Evolutionary conservation across 2,888 invertebrate genomes (phyloP), one percentile per base, ranked within the genome.

Genomic region (Lacanobia oleracea): DNA sequence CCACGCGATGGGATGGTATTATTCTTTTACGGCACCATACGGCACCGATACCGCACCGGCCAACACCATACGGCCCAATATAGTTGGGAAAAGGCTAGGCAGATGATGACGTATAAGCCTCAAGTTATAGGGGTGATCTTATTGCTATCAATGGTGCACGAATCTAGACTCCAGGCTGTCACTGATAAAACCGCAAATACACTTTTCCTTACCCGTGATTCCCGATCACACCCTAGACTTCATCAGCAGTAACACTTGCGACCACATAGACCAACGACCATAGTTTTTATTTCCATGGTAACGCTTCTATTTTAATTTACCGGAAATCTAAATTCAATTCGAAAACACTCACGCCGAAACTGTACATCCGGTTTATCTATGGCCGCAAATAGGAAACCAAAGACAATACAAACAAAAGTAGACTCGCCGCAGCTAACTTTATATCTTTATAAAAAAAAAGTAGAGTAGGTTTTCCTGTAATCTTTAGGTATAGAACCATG

Each of bases 291-390:
- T 27, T 69, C 50, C 27, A 72, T 14, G 6, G 7, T 18, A 63
- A 48, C n/a, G 16, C 7, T 18, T 48, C 48, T 40, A 27, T 72
- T 65, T 73, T 12, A 65, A 61, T 27, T 21, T 27, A 54, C 40
- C 37, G 74, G 80, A 77, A 79, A 73, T 59, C 14, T 57, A 73
- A 40, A 53, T 62, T 65, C 51, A 33, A 65, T 62, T 57, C n/a
- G 18, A 59, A 45, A 66, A 73, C 33, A 62, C 56, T 79, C 65
- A 9, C 1, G 50, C 50, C 43, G 50, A 65, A 64, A 61, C 33
- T 43, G 45, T 60, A 51, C 43, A 79, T 76, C 73, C 79, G 73
- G 65, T 76, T 79, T 54, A 9, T 75, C 53, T 72, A 62, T 72
- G 61, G 50, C 45, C 21, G n/a, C 21, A 50, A 65, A 61, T 45